Evolutionary conservation across 1,140 invertebrate species (phyloP).

Genomic region (Eubasilissa regina): DNA sequence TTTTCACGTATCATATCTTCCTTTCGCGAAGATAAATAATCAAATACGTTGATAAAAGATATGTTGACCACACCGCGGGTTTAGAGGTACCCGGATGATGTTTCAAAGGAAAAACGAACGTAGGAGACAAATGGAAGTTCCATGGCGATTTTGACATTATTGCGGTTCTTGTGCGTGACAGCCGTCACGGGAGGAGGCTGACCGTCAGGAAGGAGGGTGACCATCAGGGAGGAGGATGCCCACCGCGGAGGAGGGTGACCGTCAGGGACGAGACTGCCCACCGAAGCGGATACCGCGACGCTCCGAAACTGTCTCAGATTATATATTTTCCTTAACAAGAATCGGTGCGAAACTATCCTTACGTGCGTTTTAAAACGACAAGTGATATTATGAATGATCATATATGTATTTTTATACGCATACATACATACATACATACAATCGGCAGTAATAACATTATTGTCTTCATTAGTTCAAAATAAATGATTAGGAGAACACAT

Average conservation of each 20-base stretch:
- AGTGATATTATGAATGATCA: too few relatives aligned
- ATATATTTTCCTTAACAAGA: conserved; percentile 48
- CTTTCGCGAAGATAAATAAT: background rate
- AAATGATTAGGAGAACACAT: too few relatives aligned
- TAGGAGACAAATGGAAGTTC: conserved; percentile 49
- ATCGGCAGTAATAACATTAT: too few relatives aligned
- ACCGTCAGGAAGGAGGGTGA: background rate
- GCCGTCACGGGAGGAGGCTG: conserved; percentile 44
- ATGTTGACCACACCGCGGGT: background rate
- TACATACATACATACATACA: too few relatives aligned
- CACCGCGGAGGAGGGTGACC: background rate
- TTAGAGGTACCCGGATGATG: conserved; percentile 1
- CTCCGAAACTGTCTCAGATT: background rate
- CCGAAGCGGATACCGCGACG: too few relatives aligned
- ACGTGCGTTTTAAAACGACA: conserved; percentile 17
- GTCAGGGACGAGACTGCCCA: background rate
- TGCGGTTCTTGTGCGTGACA: conserved; percentile 57
- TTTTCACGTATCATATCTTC: background rate
- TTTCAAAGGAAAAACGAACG: background rate
- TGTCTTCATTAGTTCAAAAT: too few relatives aligned
- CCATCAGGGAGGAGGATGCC: background rate
- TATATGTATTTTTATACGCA: too few relatives aligned
- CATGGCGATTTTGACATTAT: conserved; percentile 57
- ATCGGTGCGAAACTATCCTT: conserved; percentile 36
- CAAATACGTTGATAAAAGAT: too few relatives aligned